phyloP scores from a whole-genome alignment of 2,113 vertebrate species.

The Pogona vitticeps region DNA sequence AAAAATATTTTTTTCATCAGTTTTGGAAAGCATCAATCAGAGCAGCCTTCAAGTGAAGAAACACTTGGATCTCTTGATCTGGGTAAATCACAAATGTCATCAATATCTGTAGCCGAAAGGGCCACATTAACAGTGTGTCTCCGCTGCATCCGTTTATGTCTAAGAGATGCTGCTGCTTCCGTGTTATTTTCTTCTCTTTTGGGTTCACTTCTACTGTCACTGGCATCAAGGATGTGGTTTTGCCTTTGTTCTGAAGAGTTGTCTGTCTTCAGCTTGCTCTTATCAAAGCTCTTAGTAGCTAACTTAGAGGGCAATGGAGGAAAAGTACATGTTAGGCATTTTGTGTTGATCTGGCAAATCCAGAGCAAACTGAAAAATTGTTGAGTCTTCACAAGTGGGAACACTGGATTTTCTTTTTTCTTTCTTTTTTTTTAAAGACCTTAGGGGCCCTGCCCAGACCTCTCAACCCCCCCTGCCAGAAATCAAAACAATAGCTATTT shows the following conservation, averaged over 20 bases:
- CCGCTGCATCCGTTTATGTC: conserved; percentile 67
- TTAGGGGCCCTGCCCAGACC: too few relatives aligned
- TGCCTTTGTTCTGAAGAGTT: conserved; percentile 64
- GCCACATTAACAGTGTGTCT: conserved; percentile 76
- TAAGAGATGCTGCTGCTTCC: not conserved
- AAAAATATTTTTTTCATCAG: not conserved
- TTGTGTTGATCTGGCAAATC: not conserved
- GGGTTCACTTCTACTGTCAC: not conserved
- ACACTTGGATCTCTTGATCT: conserved; percentile 6
- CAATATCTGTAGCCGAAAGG: not conserved
- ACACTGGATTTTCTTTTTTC: too few relatives aligned
- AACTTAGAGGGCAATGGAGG: conserved; percentile 59
- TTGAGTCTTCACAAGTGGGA: too few relatives aligned
- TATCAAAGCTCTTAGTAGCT: conserved; percentile 69
- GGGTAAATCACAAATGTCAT: not conserved
- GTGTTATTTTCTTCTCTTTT: not conserved
- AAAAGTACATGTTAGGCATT: not conserved
- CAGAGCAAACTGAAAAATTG: not conserved
- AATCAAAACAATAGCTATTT: not conserved
- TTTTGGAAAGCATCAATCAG: not conserved
- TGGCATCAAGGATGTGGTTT: conserved; percentile 1
- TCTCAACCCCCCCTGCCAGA: too few relatives aligned
- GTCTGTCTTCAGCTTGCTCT: conserved; percentile 69
- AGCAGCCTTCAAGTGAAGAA: conserved; percentile 27
- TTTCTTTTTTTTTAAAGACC: too few relatives aligned